A percentile compares a stretch with the other conserved stretches of the same genome.
Evolutionary conservation across 2,888 invertebrate species (phyloP).

Genomic region (Ormia ochracea): DNA sequence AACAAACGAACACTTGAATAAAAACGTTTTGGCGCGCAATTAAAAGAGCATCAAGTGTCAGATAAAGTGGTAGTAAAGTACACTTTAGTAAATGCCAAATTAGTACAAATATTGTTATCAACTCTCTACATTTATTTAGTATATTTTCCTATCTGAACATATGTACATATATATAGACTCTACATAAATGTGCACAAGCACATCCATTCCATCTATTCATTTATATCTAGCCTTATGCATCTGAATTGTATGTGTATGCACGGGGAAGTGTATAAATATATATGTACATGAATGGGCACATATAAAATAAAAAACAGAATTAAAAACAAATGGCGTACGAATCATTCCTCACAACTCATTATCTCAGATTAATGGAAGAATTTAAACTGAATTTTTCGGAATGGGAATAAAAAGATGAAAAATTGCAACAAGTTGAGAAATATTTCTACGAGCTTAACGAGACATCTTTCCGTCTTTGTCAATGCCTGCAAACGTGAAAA

Average conservation of each 20-base stretch:
- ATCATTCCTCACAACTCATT: conserved; percentile 73
- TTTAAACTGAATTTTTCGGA: conserved; percentile 47
- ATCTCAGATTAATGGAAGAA: conserved; percentile 71
- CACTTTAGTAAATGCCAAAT: conserved; percentile 75
- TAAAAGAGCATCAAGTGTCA: conserved; percentile 76
- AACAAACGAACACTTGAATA: conserved; percentile 60
- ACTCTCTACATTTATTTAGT: conserved; percentile 58
- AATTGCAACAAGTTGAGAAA: conserved; percentile 63
- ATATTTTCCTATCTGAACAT: conserved; percentile 1
- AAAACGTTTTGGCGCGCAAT: conserved; percentile 73
- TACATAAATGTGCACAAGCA: no score
- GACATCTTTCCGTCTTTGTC: conserved; percentile 22
- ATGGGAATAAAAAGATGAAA: neutral
- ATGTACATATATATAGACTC: neutral
- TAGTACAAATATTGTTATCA: conserved; percentile 69
- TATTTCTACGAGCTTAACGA: conserved; percentile 19
- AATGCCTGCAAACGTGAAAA: neutral
- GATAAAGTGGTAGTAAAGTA: conserved; percentile 75
- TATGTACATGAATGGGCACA: neutral
- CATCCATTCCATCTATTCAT: neutral
- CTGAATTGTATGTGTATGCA: neutral
- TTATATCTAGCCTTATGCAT: neutral
- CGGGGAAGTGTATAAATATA: neutral
- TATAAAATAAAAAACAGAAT: conserved; percentile 69
- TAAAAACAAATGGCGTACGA: conserved; percentile 67